Percentiles rank a stretch among this genome's conserved stretches.
Evolutionary conservation across 2,888 invertebrate genomes (phyloP).

Genomic region (Apotomis turbidana): DNA sequence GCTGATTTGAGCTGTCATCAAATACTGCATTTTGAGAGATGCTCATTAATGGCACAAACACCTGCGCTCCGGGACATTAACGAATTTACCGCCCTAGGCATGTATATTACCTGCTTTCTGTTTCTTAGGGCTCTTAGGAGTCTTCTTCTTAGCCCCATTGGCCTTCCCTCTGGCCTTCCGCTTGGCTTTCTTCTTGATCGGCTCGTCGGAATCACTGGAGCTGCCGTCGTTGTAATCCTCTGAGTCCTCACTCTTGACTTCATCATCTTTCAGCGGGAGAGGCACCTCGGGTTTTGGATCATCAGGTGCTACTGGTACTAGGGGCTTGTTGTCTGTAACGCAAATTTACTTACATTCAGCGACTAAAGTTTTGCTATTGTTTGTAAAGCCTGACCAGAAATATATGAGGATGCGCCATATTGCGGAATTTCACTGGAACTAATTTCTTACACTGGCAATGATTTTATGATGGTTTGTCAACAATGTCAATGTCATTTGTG

Average conservation of each 20-base stretch:
- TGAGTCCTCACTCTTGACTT: constrained; percentile 49
- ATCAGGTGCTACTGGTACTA: constrained; percentile 50
- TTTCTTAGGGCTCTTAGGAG: constrained; percentile 52
- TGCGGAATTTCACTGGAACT: too few relatives aligned
- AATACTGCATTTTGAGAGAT: too few relatives aligned
- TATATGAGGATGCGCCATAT: too few relatives aligned
- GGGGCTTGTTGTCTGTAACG: constrained; percentile 59
- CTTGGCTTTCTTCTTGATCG: constrained; percentile 63
- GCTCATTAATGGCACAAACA: too few relatives aligned
- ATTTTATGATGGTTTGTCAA: too few relatives aligned
- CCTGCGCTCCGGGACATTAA: too few relatives aligned
- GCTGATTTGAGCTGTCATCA: too few relatives aligned
- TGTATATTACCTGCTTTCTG: constrained; percentile 53
- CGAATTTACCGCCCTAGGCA: background rate
- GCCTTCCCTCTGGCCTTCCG: constrained; percentile 49
- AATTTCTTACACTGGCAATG: too few relatives aligned
- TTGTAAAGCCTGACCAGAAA: too few relatives aligned
- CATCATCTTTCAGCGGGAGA: constrained; percentile 43
- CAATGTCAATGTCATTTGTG: too few relatives aligned
- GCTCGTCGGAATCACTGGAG: constrained; percentile 71
- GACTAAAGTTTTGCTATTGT: too few relatives aligned
- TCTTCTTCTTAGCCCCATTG: constrained; percentile 55
- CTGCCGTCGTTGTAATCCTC: constrained; percentile 64
- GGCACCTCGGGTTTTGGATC: constrained; percentile 43
- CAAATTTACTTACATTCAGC: too few relatives aligned